phyloP scores from a whole-genome alignment of 2,888 invertebrate genomes.

The Priocnemis perturbator region DNA sequence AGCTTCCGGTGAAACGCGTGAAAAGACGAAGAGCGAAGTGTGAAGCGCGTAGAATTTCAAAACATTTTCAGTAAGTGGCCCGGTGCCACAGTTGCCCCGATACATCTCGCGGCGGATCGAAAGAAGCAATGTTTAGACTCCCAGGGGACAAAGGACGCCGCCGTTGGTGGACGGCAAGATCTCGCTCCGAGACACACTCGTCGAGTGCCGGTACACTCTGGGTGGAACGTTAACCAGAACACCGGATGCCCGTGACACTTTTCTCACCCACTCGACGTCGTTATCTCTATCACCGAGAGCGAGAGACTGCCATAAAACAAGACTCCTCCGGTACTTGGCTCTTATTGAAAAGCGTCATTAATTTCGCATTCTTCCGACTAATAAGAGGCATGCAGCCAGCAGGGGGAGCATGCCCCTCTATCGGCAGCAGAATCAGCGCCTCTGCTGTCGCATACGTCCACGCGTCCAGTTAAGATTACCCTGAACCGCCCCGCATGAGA shows the following conservation, averaged over 20 bases:
- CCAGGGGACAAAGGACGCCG: conserved; percentile 27
- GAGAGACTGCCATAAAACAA: conserved; percentile 34
- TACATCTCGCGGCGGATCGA: conserved; percentile 44
- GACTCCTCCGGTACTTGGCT: conserved; percentile 27
- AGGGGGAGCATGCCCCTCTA: too few relatives aligned
- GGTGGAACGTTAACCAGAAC: conserved; percentile 70
- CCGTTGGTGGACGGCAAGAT: conserved; percentile 27
- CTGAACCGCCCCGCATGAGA: neutral
- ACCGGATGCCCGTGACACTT: conserved; percentile 71
- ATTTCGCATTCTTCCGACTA: conserved; percentile 36
- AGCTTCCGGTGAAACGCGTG: too few relatives aligned
- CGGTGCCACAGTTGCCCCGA: conserved; percentile 22
- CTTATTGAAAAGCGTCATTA: conserved; percentile 46
- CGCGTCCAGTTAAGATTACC: neutral
- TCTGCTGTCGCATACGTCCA: too few relatives aligned
- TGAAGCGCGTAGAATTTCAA: neutral
- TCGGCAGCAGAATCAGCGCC: too few relatives aligned
- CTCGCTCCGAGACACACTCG: conserved; percentile 46
- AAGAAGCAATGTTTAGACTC: conserved; percentile 15
- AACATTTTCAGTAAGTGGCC: conserved; percentile 31
- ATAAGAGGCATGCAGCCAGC: conserved; percentile 4
- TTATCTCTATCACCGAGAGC: conserved; percentile 43
- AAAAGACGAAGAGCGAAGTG: too few relatives aligned
- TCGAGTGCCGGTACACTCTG: conserved; percentile 17
- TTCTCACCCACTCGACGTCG: conserved; percentile 63